Conservation (phyloP, 2,113 vertebrate species). For the Micronycteris hirsuta region DNA sequence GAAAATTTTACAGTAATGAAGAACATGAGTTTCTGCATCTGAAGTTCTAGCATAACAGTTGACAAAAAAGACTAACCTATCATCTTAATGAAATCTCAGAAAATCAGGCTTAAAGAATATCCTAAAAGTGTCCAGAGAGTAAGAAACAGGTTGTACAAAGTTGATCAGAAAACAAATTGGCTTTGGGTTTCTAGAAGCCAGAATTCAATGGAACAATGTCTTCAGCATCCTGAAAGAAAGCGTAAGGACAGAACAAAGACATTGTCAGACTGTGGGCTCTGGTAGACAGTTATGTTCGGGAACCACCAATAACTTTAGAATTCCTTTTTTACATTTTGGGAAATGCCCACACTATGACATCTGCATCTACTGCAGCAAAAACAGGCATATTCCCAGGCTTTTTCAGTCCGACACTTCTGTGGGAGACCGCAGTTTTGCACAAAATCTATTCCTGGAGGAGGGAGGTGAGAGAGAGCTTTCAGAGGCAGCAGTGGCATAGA, state of each 20-base stretch:
- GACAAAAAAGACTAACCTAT: background rate
- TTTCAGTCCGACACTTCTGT: background rate
- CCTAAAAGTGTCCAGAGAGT: background rate
- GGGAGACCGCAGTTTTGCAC: background rate
- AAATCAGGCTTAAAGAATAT: conserved; percentile 1
- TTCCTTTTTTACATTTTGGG: background rate
- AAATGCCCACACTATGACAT: background rate
- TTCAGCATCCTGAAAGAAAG: conserved; percentile 28
- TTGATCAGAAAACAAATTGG: background rate
- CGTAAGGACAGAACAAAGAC: background rate
- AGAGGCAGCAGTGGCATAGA: background rate
- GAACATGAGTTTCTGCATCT: background rate
- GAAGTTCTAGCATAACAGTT: background rate
- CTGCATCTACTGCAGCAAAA: background rate
- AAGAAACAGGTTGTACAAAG: background rate
- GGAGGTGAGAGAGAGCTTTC: background rate
- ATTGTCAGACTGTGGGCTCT: background rate
- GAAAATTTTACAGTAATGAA: background rate
- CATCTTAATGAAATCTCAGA: background rate
- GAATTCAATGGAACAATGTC: background rate
- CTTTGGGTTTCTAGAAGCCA: background rate
- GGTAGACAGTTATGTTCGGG: background rate
- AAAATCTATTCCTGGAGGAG: background rate
- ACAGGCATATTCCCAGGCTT: background rate
- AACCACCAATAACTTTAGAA: background rate